Base-by-base conservation (phyloP, 2,113 vertebrate species). In the Hemiprocne comata region DNA sequence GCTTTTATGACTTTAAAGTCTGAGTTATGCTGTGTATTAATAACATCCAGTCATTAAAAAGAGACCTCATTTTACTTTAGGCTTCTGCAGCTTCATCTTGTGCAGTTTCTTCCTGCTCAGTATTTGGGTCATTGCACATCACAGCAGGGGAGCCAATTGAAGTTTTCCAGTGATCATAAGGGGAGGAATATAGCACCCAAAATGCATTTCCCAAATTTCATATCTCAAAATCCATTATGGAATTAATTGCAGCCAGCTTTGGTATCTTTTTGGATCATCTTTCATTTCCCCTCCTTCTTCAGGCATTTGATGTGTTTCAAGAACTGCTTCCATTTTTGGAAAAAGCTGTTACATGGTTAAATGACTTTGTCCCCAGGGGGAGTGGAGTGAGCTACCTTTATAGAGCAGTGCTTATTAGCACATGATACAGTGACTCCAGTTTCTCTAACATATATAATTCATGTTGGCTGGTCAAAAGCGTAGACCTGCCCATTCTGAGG, bases 1-100 rank as follows among this genome's bases (percentile, higher is more conserved):
- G 62, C 78, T 92, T 94, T 85, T 92, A 61, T 85, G 89, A 72
- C 57, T 75, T 51, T 21, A 74, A 85, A 94, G 54, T 18, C 48
- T 76, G 66, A 76, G 24, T 71, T 81, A 69, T 78, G 46, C 48
- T 95, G 36, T 76, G 3, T 34, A 46, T 81, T 83, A 81, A 94
- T 77, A 46, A 60, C 42, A 76, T 58, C 16, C n/a, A 61, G 11
- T 61, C 53, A 78, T 93, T 92, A 69, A 87, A 91, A 89, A 60
- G 24, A 11, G 2, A 10, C 9, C 50, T 87, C 34, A 57, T 79
- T 92, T 95, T 92, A 65, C 58, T 15, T 87, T 87, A 72, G 51
- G 21, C 69, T 78, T 79, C 36, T 69, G 38, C 85, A 65, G 25
- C 33, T 69, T 69, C 65, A 18, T 34, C 55, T 79, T 69, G 55